Percentiles rank a stretch among this genome's conserved stretches.
These are phyloP conservation scores for Falco biarmicus DNA, from an alignment of 2,797 vertebrate genomes.

Conservation along the genomic window DNA sequence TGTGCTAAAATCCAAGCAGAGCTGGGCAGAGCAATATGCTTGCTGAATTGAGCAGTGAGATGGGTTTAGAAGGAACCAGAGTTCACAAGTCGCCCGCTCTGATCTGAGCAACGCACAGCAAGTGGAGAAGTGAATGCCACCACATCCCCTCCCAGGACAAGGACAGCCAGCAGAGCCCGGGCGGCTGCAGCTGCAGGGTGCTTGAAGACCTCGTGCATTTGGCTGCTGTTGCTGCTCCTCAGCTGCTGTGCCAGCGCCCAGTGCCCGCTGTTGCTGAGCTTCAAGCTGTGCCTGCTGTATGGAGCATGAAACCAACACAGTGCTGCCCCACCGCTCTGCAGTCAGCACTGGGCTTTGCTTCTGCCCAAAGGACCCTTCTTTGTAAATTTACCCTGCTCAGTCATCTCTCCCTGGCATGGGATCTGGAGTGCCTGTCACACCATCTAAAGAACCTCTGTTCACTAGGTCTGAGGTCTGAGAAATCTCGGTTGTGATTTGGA, in stretches of 20 bases:
- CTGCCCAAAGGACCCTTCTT: not conserved
- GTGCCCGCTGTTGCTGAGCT: not conserved
- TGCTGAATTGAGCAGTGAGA: fast-evolving
- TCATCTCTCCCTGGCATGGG: fast-evolving
- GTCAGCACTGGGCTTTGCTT: not conserved
- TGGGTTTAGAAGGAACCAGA: not conserved
- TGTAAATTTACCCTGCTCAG: not conserved
- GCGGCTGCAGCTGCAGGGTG: not conserved
- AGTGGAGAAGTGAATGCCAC: not conserved
- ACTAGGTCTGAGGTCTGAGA: not conserved
- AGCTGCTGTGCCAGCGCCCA: fast-evolving
- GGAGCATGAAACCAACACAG: not conserved
- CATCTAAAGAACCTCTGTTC: not conserved
- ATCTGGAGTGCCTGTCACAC: not conserved
- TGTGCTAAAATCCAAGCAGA: not conserved
- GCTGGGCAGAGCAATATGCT: not conserved
- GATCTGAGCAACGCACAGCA: fast-evolving
- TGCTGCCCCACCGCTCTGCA: not conserved
- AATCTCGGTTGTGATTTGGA: fast-evolving
- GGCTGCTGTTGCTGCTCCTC: not conserved
- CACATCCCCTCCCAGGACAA: not conserved
- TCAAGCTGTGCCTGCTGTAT: fast-evolving
- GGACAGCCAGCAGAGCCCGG: not conserved
- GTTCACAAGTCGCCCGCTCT: fast-evolving
- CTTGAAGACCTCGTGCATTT: not conserved